Base-by-base conservation (phyloP, 1,140 invertebrate genomes). In the Drosophila paulistorum region DNA sequence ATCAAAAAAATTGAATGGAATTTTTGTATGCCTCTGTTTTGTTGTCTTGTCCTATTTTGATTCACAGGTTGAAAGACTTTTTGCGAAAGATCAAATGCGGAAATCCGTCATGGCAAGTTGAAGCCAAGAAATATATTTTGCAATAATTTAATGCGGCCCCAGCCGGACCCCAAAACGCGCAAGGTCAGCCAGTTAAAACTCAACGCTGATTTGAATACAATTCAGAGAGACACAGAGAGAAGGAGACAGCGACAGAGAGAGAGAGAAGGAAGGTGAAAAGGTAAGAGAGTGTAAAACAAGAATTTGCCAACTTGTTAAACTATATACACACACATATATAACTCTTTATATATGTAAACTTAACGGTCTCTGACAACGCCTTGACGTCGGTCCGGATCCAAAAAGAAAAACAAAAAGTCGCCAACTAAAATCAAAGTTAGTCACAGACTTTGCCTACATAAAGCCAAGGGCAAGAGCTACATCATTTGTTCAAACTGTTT, bases 41-140 rank as follows among this genome's bases (percentile, higher is more conserved):
- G 20, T 51, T 51, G 7, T 51, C 17, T 17, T 51, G 4, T 23
- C 23, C 11, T 3, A 5, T 51, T 51, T 51, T 51, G 0, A 11
- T 51, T 51, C 17, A 17, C 63, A 48, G 63, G 71, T 58, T 67
- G 61, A 63, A 42, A 45, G 60, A 62, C 68, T 68, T 65, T 71
- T 73, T 65, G 57, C 37, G 33, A 33, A 62, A 55, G 42, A 30
- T 63, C 55, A 76, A 85, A 85, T 85, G 81, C 82, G 82, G 82
- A 86, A 86, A 86, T 81, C 79, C 82, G 82, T 86, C 83, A 86
- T 17, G 79, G 82, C 71, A 80, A 68, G 82, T 72, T 86, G 65
- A 67, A 57, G 62, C 66, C 63, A 30, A 76, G 62, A 76, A 30
- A 30, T 30, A 30, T 58, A 63, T 74, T 74, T 68, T 77, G 72